Evolutionary conservation across 2,113 vertebrate genomes (phyloP), one percentile per base, ranked within the genome.

Genomic region (Trogon melanurus): DNA sequence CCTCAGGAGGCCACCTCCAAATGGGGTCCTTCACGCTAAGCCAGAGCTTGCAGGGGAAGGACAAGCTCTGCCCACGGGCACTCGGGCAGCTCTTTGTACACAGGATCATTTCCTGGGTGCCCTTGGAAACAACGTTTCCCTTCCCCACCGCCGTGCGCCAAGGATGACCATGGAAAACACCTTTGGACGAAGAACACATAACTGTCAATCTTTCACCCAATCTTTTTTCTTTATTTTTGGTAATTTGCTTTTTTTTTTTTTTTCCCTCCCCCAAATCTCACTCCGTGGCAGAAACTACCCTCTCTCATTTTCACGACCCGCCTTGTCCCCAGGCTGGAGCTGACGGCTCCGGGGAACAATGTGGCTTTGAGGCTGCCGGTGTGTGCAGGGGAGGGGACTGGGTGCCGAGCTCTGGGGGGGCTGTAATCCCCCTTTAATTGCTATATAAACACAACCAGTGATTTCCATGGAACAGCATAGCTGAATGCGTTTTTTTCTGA

Each of bases 361-460:
- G 62, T 38, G 65, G 71, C 91, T 96, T 95, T 97, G 95, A 97
- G 78, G 94, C 75, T 95, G 89, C 88, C 34, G 15, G 60, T 94
- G 91, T 10, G 34, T 22, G 45, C 95, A 92, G 83, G 91, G 64
- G 53, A 96, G 89, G 54, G 90, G 83, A 95, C 18, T 23, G 89
- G 69, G 91, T 94, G 95, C 94, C 9, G 89, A 92, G 95, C 96
- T 96, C 97, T 16, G 36, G 11, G 34, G 97, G 67, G 21, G 88
- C 93, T 86, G 80, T 97, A 98, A 97, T 97, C 96, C 94, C 23
- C 85, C 96, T 97, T 96, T 97, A 98, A 98, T 98, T 96, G 97
- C 93, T 97, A 76, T 51, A 91, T 87, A 97, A 97, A 97, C 94
- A 97, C 89, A 92, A 66, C 41, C 93, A 74, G 82, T 38, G 80